A percentile compares a stretch with the other conserved stretches of the same genome.
phyloP scores from a whole-genome alignment of 1,140 invertebrate genomes.

The Yoshiicerus persimilis region DNA sequence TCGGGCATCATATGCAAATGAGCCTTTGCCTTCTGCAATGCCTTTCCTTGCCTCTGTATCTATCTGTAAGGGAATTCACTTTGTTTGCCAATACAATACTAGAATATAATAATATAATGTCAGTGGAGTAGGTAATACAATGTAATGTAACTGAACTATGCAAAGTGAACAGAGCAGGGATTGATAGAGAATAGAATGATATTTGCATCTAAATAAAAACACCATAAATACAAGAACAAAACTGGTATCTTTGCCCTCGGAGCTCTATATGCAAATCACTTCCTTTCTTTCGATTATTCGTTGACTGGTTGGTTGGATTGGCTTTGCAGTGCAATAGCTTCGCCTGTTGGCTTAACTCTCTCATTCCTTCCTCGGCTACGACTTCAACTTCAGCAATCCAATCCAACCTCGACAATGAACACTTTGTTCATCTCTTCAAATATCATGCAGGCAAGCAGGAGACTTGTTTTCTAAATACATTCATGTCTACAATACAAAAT shows the following conservation, averaged over 20 bases:
- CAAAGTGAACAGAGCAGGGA: not conserved
- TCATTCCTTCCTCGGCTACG: not conserved
- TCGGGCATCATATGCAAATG: conserved; percentile 30
- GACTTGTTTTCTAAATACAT: conserved; percentile 4
- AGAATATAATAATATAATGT: conserved; percentile 12
- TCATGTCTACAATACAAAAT: not conserved
- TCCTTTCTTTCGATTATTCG: not conserved
- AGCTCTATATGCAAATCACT: conserved; percentile 27
- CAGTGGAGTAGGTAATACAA: not conserved
- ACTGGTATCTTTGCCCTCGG: conserved; percentile 24
- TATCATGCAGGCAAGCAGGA: not conserved
- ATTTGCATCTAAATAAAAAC: conserved; percentile 31
- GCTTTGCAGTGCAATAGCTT: not conserved
- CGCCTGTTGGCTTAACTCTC: not conserved
- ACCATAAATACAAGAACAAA: conserved; percentile 32
- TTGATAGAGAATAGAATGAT: not conserved
- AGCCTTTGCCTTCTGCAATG: not conserved
- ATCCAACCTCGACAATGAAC: conserved; percentile 18
- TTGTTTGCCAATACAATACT: not conserved
- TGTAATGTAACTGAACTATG: conserved; percentile 1
- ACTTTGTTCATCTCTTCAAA: conserved; percentile 20
- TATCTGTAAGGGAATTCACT: not conserved
- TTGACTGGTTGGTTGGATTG: not conserved
- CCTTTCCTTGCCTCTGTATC: not conserved
- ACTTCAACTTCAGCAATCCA: not conserved